These are phyloP conservation scores for Schizopygopsis malacanthus DNA, from an alignment of 2,797 vertebrate species.

Conservation along the genomic window DNA sequence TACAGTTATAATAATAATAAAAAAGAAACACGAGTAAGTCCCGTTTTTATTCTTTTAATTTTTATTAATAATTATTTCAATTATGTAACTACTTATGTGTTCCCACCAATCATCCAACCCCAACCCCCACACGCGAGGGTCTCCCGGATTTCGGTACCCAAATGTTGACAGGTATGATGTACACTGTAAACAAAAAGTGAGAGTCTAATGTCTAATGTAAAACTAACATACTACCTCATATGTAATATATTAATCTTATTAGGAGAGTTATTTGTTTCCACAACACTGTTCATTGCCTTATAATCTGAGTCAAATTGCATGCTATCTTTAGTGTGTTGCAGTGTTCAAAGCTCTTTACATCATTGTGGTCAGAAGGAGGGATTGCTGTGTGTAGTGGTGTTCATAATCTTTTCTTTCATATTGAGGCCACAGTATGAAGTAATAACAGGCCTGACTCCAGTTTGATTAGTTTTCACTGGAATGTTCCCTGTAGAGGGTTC, in stretches of 20 bases:
- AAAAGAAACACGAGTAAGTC: no score
- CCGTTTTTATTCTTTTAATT: no score
- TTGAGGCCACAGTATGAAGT: conserved; percentile 22
- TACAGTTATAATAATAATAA: no score
- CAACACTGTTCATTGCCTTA: neutral
- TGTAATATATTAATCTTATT: neutral
- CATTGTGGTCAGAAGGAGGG: neutral
- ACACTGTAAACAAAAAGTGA: neutral
- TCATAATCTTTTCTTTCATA: conserved; percentile 22
- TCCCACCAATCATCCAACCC: no score
- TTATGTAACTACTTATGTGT: no score
- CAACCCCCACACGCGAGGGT: no score
- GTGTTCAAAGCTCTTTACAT: neutral
- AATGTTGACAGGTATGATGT: no score
- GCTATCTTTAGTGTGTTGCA: conserved; percentile 18
- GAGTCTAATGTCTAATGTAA: neutral
- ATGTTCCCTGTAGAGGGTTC: conserved; percentile 35
- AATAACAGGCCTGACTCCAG: conserved; percentile 24
- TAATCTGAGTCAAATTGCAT: neutral
- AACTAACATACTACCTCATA: neutral
- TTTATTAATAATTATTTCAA: no score
- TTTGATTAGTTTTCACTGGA: conserved; percentile 52
- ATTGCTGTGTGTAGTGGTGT: conserved; percentile 22
- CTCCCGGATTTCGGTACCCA: no score
- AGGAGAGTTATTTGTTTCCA: neutral